Evolutionary conservation across 2,888 invertebrate species (phyloP), one percentile per base, ranked within the genome.

Genomic region (Hydraecia micacea): DNA sequence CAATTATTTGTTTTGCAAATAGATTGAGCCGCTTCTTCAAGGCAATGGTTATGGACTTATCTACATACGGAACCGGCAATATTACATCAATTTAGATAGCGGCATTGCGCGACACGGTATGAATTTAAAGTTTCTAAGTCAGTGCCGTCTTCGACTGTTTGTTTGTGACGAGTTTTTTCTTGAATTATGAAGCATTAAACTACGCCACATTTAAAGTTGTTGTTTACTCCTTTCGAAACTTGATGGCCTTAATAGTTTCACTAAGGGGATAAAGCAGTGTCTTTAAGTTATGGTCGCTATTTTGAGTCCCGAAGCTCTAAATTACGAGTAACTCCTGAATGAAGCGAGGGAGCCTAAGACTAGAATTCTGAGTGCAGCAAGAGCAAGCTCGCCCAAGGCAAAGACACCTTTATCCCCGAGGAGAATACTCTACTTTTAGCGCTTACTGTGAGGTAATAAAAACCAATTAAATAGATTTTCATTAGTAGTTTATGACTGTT

Each of bases 11-110:
- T 55, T 71, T 36, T 42, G n/a, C 52, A 72, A 72, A 72, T 69
- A 65, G 36, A 65, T 72, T 69, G 60, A 55, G 36, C 25, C 21
- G 46, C 60, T 52, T 65, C 18, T 62, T 72, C 68, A 72, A 86
- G 67, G 66, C 25, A 63, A 39, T 66, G 21, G 15, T 71, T 62
- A 71, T 39, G 21, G 21, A 63, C 63, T 36, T 42, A 60, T 65
- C 13, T 55, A 70, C 58, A 72, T 52, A 55, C 70, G 77, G 70
- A 84, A 78, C 79, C 46, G 49, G 46, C 55, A 68, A 60, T 60
- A 83, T 73, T 65, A 84, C 71, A 55, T 74, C 52, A 86, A 86
- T 74, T 83, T 78, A 71, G 87, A 84, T 84, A 84, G 71, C 55
- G 73, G 71, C 36, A 55, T 65, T 68, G 62, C 46, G 32, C 36